phyloP scores from a whole-genome alignment of 2,888 invertebrate genomes.

The Odontocerum albicorne region DNA sequence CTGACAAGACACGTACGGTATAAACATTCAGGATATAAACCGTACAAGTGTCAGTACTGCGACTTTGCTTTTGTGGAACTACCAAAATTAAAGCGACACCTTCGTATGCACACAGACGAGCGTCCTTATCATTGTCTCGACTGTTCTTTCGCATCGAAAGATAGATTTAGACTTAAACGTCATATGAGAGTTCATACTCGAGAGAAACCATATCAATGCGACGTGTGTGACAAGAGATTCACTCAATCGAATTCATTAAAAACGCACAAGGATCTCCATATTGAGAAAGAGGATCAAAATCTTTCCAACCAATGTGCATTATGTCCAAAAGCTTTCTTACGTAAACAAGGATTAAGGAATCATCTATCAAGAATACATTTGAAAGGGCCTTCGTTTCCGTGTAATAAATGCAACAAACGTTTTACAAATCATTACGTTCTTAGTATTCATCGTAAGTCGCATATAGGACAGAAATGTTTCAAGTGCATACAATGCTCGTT shows the following conservation, averaged over 20 bases:
- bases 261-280: conserved; percentile 85
- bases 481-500: conserved; percentile 93
- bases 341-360: conserved; percentile 93
- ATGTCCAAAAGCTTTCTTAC: conserved; percentile 96
- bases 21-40: background rate
- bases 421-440: conserved; percentile 89
- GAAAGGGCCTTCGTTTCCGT: conserved; percentile 86
- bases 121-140: conserved; percentile 76
- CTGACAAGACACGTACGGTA: no score
- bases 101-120: background rate
- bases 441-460: conserved; percentile 72
- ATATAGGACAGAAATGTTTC: conserved; percentile 96
- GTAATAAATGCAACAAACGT: conserved; percentile 88
- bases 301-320: conserved; percentile 91
- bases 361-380: conserved; percentile 96
- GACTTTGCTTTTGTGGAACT: background rate
- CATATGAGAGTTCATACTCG: conserved; percentile 92
- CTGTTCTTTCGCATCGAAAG: conserved; percentile 96
- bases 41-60: background rate
- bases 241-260: conserved; percentile 96
- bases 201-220: conserved; percentile 86
- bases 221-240: conserved; percentile 85
- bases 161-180: conserved; percentile 95
- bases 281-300: conserved; percentile 86
- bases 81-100: background rate